Conservation (phyloP, 2,797 vertebrate species). For the Cetoscarus ocellatus region DNA sequence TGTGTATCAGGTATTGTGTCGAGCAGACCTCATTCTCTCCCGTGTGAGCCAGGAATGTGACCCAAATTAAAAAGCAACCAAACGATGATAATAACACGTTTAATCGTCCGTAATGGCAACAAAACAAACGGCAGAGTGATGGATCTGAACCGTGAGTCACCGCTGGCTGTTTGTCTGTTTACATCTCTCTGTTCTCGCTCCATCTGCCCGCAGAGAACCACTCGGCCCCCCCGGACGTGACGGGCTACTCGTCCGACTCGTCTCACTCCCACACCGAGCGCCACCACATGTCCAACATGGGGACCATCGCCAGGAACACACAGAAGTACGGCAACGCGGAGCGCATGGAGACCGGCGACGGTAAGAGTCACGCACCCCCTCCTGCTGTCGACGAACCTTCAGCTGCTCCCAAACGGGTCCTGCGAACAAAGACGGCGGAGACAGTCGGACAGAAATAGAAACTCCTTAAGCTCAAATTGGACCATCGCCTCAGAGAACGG, state of each 20-base stretch:
- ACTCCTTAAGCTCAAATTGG: slow-evolving; percentile 46
- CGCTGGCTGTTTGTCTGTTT: slow-evolving; percentile 14
- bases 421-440: slow-evolving; percentile 9
- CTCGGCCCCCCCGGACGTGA: slow-evolving; percentile 96
- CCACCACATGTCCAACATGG: slow-evolving; percentile 86
- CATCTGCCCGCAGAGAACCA: slow-evolving; percentile 90
- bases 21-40: slow-evolving; percentile 8
- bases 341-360: slow-evolving; percentile 88
- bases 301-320: slow-evolving; percentile 89
- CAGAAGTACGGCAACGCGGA: slow-evolving; percentile 96
- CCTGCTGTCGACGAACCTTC: slow-evolving; percentile 1
- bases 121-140: slow-evolving; percentile 26
- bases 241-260: slow-evolving; percentile 96
- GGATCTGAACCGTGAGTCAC: slow-evolving; percentile 44
- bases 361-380: slow-evolving; percentile 42
- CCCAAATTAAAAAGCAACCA: slow-evolving; percentile 29
- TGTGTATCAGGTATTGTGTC: background rate
- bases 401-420: background rate
- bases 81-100: slow-evolving; percentile 16
- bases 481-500: slow-evolving; percentile 49
- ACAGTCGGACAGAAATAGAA: slow-evolving; percentile 40
- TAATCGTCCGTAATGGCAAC: slow-evolving; percentile 30
- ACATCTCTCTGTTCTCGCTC: slow-evolving; percentile 5
- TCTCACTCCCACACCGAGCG: slow-evolving; percentile 85
- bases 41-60: slow-evolving; percentile 14